Base-by-base conservation (phyloP, 37 sponge, comb jelly and placozoan genomes). In the Hormiphora californensis region DNA sequence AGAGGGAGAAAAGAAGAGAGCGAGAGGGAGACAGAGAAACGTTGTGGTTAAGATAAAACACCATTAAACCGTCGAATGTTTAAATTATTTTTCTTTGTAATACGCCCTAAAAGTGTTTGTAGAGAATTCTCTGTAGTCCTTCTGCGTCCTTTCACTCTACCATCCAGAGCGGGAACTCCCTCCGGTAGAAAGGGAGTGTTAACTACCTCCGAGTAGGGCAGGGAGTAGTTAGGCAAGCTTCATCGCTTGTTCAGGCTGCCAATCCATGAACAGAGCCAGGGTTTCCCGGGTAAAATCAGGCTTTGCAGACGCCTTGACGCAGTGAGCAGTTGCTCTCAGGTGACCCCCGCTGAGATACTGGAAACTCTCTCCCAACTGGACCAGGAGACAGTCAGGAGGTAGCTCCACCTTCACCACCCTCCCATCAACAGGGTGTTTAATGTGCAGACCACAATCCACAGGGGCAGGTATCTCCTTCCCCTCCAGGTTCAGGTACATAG, bases 281-380 rank as follows among this genome's bases (percentile, higher is more conserved):
- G 61, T 57, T 57, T 57, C 61, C n/a, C 61, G 9, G n/a, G 61
- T 57, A 12, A 57, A 28, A 12, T 57, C 61, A 5, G 61, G 61
- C 3, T 23, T 57, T 15, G n/a, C 3, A 12, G 61, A 57, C 5
- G 61, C n/a, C n/a, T 57, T 57, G 61, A 57, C 61, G 61, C 61
- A 57, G 61, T 57, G 61, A 57, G 61, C 61, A 19, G 61, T 57
- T 23, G 61, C 61, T 12, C 61, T 23, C 30, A 57, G 61, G 27
- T 57, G 61, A 21, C 61, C 61, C 7, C 61, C 61, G 27, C 61
- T 57, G 61, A 57, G 61, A 30, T 57, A 57, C 61, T 57, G 61
- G 23, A 57, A 57, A 12, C 17, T 19, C 61, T 57, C 61, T 57
- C 61, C 61, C 7, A 57, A 30, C n/a, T 57, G 61, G 17, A 57